These are phyloP conservation scores for Papilio demoleus DNA, from an alignment of 2,888 invertebrate species.

Conservation along the genomic window DNA sequence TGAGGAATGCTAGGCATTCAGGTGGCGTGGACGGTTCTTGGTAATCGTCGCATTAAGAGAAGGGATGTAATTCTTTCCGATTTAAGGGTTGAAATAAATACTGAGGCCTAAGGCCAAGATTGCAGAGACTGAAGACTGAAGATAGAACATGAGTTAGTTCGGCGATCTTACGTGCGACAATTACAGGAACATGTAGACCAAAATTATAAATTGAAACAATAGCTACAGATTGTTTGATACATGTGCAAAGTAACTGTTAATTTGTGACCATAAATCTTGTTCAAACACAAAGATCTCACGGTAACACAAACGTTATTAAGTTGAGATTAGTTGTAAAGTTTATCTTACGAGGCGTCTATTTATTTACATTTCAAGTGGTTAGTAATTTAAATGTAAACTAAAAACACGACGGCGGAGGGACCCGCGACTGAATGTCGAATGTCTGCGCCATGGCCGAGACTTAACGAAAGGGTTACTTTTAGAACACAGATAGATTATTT, in stretches of 20 bases:
- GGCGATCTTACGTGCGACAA: no score
- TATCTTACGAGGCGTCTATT: conserved; percentile 78
- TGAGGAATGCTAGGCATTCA: no score
- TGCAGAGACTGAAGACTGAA: no score
- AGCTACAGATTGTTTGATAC: neutral
- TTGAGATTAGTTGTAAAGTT: conserved; percentile 76
- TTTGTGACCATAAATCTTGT: conserved; percentile 38
- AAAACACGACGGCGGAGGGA: conserved; percentile 16
- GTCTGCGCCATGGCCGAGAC: neutral
- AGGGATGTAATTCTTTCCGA: no score
- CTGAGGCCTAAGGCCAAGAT: no score
- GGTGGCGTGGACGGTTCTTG: no score
- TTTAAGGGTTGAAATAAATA: no score
- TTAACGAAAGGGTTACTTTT: conserved; percentile 23
- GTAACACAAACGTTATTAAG: conserved; percentile 72
- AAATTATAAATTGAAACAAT: no score
- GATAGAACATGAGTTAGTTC: no score
- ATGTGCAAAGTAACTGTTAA: conserved; percentile 12
- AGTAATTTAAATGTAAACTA: conserved; percentile 76
- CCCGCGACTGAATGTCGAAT: conserved; percentile 14
- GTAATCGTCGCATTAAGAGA: no score
- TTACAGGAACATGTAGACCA: no score
- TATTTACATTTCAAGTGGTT: conserved; percentile 81
- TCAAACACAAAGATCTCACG: conserved; percentile 62
- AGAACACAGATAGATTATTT: neutral